Evolutionary conservation across 2,113 vertebrate genomes (phyloP), one percentile per base, ranked within the genome.

Genomic region (Zosterops japonicus): DNA sequence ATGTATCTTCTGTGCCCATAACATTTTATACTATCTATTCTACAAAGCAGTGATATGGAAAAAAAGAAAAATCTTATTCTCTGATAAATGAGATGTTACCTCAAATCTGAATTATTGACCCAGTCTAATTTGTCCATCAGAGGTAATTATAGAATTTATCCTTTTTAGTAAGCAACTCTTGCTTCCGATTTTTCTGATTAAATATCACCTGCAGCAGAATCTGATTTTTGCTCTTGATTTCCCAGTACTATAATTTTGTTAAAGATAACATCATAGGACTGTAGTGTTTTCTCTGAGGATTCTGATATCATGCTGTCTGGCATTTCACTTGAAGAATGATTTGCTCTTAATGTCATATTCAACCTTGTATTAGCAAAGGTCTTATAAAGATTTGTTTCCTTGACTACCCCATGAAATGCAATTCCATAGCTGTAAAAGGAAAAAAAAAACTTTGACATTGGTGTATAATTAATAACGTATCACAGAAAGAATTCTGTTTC

Each of bases 301-400:
- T 90, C 82, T 74, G 82, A 20, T 90, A 52, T 53, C 36, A 12
- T 46, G 47, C 17, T 80, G 24, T 55, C 8, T 77, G 74, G 31
- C 59, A 90, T 91, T 90, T 93, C 60, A 92, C 75, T 83, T 59
- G 42, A 93, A 75, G 71, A 93, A 83, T 67, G 41, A 78, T 80
- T 92, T 90, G 12, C 52, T 92, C 50, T 88, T 92, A 47, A 81
- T 86, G 64, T 71, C 64, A 35, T 53, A 83, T 65, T 88, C 79
- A 80, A 77, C 67, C 25, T 77, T 86, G 28, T 68, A 64, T 71
- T 86, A 74, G n/a, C 18, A 88, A 78, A 96, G 76, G 79, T 67
- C 71, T 70, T 49, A 47, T 7, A 92, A 95, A 95, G 63, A 88
- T 88, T 95, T 92, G 87, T 95, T 90, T 94, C 92, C 75, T 88